Evolutionary conservation across 35 echinoderm and acorn worm genomes (phyloP).

Genomic region (Apostichopus parvimensis): DNA sequence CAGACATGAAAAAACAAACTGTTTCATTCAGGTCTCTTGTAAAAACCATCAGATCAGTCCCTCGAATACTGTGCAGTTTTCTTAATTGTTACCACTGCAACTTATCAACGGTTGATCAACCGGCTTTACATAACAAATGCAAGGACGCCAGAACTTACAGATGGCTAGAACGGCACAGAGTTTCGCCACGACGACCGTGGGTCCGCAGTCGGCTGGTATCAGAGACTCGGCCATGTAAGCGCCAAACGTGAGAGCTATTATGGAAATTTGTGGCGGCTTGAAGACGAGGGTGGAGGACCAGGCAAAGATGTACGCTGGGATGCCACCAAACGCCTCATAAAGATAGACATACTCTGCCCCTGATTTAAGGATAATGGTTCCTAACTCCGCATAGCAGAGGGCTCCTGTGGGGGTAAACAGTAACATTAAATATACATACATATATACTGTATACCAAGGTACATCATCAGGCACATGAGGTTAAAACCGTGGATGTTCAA

Average conservation of each 20-base stretch:
- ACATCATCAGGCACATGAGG: too few relatives aligned
- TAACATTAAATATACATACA: constrained; percentile 11
- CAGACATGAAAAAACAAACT: too few relatives aligned
- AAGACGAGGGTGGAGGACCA: constrained; percentile 87
- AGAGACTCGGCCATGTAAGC: constrained; percentile 84
- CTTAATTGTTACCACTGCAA: too few relatives aligned
- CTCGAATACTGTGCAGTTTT: too few relatives aligned
- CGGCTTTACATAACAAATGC: too few relatives aligned
- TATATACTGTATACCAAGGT: not conserved
- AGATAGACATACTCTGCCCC: constrained; percentile 94
- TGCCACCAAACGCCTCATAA: constrained; percentile 74
- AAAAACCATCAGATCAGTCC: too few relatives aligned
- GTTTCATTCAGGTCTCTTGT: too few relatives aligned
- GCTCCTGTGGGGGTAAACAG: constrained; percentile 59
- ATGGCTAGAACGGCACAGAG: constrained; percentile 38
- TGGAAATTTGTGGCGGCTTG: constrained; percentile 81
- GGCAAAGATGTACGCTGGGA: constrained; percentile 89
- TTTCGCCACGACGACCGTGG: constrained; percentile 28
- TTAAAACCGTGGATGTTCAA: not conserved
- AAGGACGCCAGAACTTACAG: constrained; percentile 25
- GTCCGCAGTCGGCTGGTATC: not conserved
- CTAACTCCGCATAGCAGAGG: constrained; percentile 91
- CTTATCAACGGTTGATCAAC: too few relatives aligned
- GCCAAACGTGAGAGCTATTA: constrained; percentile 83
- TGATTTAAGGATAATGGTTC: constrained; percentile 90